Percentiles rank a stretch among this genome's conserved stretches.
Evolutionary conservation across 2,113 vertebrate species (phyloP).

Genomic region (Phaethornis superciliosus): DNA sequence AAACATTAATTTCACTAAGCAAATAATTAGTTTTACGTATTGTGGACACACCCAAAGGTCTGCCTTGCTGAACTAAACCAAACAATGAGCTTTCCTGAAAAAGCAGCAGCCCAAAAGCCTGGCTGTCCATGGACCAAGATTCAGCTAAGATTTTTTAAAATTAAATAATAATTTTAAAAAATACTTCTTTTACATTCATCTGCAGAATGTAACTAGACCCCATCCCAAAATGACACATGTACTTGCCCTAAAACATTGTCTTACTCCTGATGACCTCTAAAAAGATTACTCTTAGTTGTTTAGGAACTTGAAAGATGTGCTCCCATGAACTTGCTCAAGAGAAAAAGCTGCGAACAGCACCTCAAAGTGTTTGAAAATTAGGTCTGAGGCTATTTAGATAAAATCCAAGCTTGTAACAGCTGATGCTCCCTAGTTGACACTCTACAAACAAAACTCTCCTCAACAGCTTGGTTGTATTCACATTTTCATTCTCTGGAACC

Average conservation of each 20-base stretch:
- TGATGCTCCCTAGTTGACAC: not conserved
- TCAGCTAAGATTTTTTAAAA: not conserved
- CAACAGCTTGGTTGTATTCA: not conserved
- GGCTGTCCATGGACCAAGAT: not conserved
- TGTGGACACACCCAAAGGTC: not conserved
- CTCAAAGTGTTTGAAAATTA: not conserved
- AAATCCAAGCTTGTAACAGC: not conserved
- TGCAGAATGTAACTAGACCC: not conserved
- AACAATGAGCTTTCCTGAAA: not conserved
- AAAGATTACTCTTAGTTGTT: not conserved
- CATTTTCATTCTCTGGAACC: not conserved
- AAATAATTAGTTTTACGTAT: not conserved
- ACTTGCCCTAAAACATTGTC: not conserved
- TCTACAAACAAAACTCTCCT: not conserved
- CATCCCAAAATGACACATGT: not conserved
- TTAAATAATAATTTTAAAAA: not conserved
- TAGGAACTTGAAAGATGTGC: not conserved
- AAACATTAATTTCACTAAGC: not conserved
- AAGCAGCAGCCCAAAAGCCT: not conserved
- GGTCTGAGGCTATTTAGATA: not conserved
- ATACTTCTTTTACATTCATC: not conserved
- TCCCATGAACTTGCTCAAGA: not conserved
- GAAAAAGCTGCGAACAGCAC: not conserved
- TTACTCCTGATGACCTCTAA: not conserved
- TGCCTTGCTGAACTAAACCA: accelerated